A percentile compares a stretch with the other conserved stretches of the same genome.
These are phyloP conservation scores for Nerophis ophidion DNA, from an alignment of 2,113 vertebrate species.

Conservation along the genomic window DNA sequence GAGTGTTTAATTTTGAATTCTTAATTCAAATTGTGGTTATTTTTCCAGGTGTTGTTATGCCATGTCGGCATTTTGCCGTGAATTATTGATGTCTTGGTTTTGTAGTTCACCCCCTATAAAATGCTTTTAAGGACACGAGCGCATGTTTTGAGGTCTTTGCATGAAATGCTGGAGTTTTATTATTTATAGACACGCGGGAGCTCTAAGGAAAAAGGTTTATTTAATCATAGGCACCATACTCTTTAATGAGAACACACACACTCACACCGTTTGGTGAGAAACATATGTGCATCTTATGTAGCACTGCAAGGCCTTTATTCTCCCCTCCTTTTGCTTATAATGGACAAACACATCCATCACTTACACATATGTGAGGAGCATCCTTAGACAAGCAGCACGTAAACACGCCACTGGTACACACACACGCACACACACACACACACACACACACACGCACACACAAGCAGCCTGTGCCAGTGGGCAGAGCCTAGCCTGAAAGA, in stretches of 20 bases:
- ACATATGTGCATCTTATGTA: conserved; percentile 47
- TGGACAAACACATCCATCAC: conserved; percentile 60
- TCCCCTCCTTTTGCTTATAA: conserved; percentile 45
- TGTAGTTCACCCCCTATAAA: conserved; percentile 54
- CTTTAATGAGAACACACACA: neutral
- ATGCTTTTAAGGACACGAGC: conserved; percentile 64
- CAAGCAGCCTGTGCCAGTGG: conserved; percentile 69
- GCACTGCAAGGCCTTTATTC: conserved; percentile 52
- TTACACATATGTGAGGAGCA: conserved; percentile 47
- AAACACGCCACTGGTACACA: conserved; percentile 29
- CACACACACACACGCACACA: conserved; percentile 43
- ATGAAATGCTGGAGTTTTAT: conserved; percentile 56
- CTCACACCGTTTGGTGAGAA: conserved; percentile 11
- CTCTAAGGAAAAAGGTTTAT: conserved; percentile 32
- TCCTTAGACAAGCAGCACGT: conserved; percentile 39
- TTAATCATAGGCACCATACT: conserved; percentile 7
- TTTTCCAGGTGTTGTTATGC: conserved; percentile 53
- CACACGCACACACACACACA: conserved; percentile 37
- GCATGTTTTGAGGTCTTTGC: conserved; percentile 65
- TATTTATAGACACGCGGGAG: conserved; percentile 55
- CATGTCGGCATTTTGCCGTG: conserved; percentile 33
- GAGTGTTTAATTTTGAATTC: conserved; percentile 22
- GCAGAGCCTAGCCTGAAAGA: conserved; percentile 80
- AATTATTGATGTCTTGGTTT: conserved; percentile 67
- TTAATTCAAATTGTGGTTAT: conserved; percentile 38